A percentile compares a stretch with the other conserved stretches of the same genome.
These are phyloP conservation scores for Drusus annulatus DNA, from an alignment of 1,140 invertebrate genomes.

Conservation along the genomic window DNA sequence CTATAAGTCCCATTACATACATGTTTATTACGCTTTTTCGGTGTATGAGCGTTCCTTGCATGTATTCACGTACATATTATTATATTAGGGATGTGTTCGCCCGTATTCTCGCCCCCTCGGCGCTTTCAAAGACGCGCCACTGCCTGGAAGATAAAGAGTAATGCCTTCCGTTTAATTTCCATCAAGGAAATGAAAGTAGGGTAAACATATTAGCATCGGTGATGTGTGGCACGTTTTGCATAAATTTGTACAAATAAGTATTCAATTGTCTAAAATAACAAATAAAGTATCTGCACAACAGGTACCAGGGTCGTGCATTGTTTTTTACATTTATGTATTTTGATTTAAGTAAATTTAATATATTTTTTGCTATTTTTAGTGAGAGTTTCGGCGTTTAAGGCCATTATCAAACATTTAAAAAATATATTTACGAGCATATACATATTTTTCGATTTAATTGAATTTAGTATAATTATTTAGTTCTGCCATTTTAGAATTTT, in stretches of 20 bases:
- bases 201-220: conserved; percentile 23
- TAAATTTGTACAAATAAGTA: not conserved
- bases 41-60: conserved; percentile 47
- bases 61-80: not conserved
- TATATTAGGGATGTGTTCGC: not conserved
- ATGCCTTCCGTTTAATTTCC: conserved; percentile 58
- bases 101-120: not conserved
- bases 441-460: no score
- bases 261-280: no score
- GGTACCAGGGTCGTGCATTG: no score
- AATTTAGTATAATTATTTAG: no score
- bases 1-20: conserved; percentile 60
- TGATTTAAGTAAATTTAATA: no score
- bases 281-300: no score
- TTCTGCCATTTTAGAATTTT: no score
- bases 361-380: no score
- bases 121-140: not conserved
- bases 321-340: no score
- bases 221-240: conserved; percentile 3
- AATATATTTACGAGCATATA: no score
- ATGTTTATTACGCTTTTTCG: conserved; percentile 59
- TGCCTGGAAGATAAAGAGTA: conserved; percentile 51
- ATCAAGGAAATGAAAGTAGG: conserved; percentile 30
- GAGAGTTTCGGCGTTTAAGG: no score
- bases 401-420: no score